These are phyloP conservation scores for Biston stratarius DNA, from an alignment of 2,888 invertebrate species.

Conservation along the genomic window DNA sequence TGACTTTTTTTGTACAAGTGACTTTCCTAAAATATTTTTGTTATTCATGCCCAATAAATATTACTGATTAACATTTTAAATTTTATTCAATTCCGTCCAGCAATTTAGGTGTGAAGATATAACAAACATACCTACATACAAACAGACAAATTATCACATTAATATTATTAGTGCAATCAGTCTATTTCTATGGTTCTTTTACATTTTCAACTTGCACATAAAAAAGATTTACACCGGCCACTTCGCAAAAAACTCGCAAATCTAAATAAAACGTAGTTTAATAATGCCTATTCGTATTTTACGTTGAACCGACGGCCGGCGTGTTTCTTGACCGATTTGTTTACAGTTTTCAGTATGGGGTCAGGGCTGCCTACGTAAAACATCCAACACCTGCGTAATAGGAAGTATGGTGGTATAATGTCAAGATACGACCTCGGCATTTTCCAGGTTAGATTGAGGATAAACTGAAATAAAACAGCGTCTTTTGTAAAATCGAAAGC, in stretches of 20 bases:
- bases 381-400: constrained; percentile 15
- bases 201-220: neutral
- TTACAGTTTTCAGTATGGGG: constrained; percentile 16
- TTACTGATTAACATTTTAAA: too few species aligned
- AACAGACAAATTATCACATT: too few species aligned
- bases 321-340: constrained; percentile 22
- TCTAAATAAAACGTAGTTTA: constrained; percentile 11
- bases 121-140: too few species aligned
- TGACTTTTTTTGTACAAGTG: too few species aligned
- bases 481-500: constrained; percentile 11
- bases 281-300: constrained; percentile 6
- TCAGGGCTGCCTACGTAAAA: constrained; percentile 17
- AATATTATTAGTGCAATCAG: too few species aligned
- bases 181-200: too few species aligned
- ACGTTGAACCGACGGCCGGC: neutral
- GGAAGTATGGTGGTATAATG: constrained; percentile 19
- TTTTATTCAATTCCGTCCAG: too few species aligned
- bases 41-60: too few species aligned
- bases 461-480: constrained; percentile 9
- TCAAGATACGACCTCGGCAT: constrained; percentile 20
- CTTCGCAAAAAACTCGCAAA: constrained; percentile 10
- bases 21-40: too few species aligned
- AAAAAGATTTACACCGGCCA: constrained; percentile 11
- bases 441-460: constrained; percentile 16
- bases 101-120: too few species aligned